Percentiles rank a stretch among this genome's conserved stretches.
Evolutionary conservation across 2,797 vertebrate genomes (phyloP).

Genomic region (Enteromius unitaeniatus): DNA sequence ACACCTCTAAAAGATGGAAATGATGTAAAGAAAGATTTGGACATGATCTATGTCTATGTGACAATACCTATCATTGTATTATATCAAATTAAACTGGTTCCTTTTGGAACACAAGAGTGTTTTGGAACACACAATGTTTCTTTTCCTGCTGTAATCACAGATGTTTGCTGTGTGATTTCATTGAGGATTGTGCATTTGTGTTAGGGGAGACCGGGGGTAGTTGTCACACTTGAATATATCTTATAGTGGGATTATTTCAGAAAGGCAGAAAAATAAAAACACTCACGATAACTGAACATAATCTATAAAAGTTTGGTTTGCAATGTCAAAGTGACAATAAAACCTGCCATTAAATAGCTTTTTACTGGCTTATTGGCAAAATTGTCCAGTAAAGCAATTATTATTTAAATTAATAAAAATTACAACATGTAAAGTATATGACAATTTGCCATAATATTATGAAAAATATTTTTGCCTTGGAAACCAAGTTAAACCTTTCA

Average conservation of each 20-base stretch:
- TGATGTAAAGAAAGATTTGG: constrained; percentile 59
- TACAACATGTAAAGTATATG: background rate
- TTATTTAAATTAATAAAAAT: background rate
- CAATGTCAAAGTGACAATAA: background rate
- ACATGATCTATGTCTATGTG: constrained; percentile 67
- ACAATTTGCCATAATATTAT: background rate
- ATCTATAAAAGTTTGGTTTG: background rate
- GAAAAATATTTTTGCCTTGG: background rate
- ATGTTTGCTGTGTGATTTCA: background rate
- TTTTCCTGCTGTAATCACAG: constrained; percentile 12
- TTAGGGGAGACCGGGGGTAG: background rate
- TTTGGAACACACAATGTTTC: constrained; percentile 24
- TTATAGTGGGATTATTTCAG: background rate
- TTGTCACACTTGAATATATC: background rate
- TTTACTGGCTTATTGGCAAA: too few species aligned
- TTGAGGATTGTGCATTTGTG: background rate
- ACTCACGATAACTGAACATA: background rate
- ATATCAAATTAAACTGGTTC: constrained; percentile 80
- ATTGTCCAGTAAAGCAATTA: background rate
- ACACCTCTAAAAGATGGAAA: constrained; percentile 64
- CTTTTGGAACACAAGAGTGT: constrained; percentile 69
- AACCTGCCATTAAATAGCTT: background rate
- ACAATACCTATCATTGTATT: constrained; percentile 77
- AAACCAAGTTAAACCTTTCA: background rate
- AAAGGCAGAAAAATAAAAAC: background rate